Evolutionary conservation across 2,888 invertebrate species (phyloP), one percentile per base, ranked within the genome.

Genomic region (Chrysotoxum bicinctum): DNA sequence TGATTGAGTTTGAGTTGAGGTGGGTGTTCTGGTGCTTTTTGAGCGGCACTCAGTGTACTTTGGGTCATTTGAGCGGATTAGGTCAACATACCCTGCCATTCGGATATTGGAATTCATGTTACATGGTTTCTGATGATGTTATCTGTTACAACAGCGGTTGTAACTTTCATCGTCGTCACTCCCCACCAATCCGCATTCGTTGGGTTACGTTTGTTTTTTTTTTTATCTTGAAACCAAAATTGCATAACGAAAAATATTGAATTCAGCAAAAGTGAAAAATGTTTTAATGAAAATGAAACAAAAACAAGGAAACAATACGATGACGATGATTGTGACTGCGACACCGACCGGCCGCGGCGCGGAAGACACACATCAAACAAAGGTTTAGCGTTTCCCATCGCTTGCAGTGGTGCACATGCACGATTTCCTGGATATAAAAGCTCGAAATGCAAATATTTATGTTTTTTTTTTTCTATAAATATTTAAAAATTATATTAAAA

Each of bases 251-350:
- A 52, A 40, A 68, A 40, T 50, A 40, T 30, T 50, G 43, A 79
- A 79, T 52, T 80, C 80, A 69, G 73, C 78, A 48, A 78, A 68
- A 69, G 68, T 68, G 56, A 78, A 50, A 54, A 70, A 16, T 43
- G 5, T 3, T 62, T 62, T 40, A 62, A 62, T 62, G 37, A 45
- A 64, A 62, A 26, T 40, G 21, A 77, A 82, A 73, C 58, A 77
- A 78, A 73, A 78, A 78, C 82, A 56, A 83, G 82, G 82, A 83
- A 83, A 78, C 78, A 68, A 68, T 30, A 60, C 21, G 10, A 60
- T 16, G 19, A 35, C 64, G 12, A 30, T 10, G 30, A 12, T 19
- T 16, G 37, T 43, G 12, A n/a, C 32, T 2, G 26, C 58, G 30
- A n/a, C 14, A 0, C 12, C 52, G 19, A 6, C 9, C 8, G 50